Evolutionary conservation across 2,113 vertebrate genomes (phyloP).

Genomic region (Camelus dromedarius): DNA sequence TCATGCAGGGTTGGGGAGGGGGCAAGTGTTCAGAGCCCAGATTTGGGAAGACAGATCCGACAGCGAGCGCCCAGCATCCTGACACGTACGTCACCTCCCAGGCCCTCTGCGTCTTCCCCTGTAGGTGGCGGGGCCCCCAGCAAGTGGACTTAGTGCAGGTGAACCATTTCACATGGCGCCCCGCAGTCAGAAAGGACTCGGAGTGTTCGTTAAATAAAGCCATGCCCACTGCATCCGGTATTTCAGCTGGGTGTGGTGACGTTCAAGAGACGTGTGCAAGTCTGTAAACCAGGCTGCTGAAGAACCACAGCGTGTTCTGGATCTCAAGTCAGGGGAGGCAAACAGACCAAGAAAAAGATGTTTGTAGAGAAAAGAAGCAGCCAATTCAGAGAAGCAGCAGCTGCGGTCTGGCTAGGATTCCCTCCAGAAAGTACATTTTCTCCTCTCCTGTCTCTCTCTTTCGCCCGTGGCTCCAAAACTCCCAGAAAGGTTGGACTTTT

Average conservation of each 20-base stretch:
- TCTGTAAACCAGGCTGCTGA: background rate
- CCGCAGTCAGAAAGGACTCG: too few species aligned
- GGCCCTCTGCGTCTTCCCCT: rapidly evolving
- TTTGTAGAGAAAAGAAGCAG: background rate
- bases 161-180: rapidly evolving
- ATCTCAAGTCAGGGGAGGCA: too few species aligned
- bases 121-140: background rate
- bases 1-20: rapidly evolving
- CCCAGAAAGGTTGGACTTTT: background rate
- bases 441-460: too few species aligned
- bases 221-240: rapidly evolving
- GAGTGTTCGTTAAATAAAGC: background rate
- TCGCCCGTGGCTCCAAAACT: background rate
- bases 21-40: rapidly evolving
- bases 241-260: rapidly evolving
- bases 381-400: background rate
- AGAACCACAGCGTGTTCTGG: rapidly evolving
- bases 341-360: background rate
- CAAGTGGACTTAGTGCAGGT: rapidly evolving
- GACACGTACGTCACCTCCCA: rapidly evolving
- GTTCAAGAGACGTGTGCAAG: rapidly evolving
- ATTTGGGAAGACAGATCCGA: rapidly evolving
- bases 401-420: background rate
- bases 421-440: background rate
- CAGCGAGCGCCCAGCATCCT: too few species aligned